Evolutionary conservation across 2,888 invertebrate genomes (phyloP).

Genomic region (Tryphoninae sp.): DNA sequence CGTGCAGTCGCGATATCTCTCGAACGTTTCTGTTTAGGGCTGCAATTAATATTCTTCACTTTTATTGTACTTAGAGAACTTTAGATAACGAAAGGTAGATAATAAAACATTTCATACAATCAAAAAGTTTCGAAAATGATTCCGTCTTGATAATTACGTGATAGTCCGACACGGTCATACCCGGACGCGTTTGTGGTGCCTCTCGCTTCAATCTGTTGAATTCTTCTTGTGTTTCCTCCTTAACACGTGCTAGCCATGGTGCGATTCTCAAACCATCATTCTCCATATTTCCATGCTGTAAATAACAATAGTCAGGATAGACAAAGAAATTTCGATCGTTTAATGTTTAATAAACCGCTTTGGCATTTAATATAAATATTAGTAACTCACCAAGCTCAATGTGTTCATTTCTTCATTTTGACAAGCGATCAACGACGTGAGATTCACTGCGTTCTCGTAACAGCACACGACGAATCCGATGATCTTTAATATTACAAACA

Average conservation of each 20-base stretch:
- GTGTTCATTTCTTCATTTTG: background rate
- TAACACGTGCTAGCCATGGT: background rate
- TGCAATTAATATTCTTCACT: background rate
- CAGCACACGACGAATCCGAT: background rate
- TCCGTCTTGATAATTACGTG: constrained; percentile 17
- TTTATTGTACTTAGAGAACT: background rate
- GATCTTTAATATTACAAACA: background rate
- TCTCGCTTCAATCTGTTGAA: background rate
- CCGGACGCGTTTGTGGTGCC: background rate
- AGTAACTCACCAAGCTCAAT: constrained; percentile 7
- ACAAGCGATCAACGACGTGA: background rate
- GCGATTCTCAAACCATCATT: background rate
- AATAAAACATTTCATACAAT: background rate
- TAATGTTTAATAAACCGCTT: background rate
- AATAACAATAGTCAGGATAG: background rate
- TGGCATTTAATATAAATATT: background rate
- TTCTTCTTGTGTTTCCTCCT: background rate
- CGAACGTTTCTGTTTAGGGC: background rate
- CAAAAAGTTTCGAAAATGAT: background rate
- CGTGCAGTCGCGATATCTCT: background rate
- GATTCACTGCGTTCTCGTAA: background rate
- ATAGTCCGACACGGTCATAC: background rate
- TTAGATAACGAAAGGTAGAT: background rate
- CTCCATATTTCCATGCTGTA: constrained; percentile 2
- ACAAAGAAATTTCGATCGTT: background rate